phyloP scores from a whole-genome alignment of 1,140 invertebrate species.

The Caenorhabditis brenneri region DNA sequence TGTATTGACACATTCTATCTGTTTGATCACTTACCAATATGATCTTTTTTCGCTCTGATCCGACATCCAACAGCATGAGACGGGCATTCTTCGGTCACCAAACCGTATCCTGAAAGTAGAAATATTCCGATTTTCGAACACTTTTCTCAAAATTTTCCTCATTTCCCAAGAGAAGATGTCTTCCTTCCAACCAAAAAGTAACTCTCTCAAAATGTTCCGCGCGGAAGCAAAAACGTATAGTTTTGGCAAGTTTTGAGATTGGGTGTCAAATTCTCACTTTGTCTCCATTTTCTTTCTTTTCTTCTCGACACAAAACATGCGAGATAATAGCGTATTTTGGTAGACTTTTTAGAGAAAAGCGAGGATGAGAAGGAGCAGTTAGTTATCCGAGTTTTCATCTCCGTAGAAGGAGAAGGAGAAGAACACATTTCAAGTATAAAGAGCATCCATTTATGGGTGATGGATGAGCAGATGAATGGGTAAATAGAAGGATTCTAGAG shows the following conservation, averaged over 20 bases:
- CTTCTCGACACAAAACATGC: slow-evolving; percentile 23
- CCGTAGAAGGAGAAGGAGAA: not conserved
- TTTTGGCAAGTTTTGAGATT: not conserved
- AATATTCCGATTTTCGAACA: not conserved
- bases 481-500: not conserved
- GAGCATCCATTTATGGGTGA: not conserved
- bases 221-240: slow-evolving; percentile 25
- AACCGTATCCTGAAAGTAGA: slow-evolving; percentile 41
- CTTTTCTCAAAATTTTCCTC: not conserved
- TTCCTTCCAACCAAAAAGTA: not conserved
- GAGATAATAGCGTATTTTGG: not conserved
- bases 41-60: slow-evolving; percentile 47
- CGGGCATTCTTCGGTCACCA: slow-evolving; percentile 46
- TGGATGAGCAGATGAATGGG: slow-evolving; percentile 8
- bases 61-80: slow-evolving; percentile 43
- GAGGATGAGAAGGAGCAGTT: not conserved
- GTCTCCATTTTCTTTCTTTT: no score
- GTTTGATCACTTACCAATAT: slow-evolving; percentile 39
- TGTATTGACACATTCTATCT: no score
- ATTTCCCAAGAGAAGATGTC: not conserved
- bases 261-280: slow-evolving; percentile 19
- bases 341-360: no score
- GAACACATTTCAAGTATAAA: not conserved
- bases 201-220: not conserved
- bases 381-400: not conserved